These are phyloP conservation scores for Synergus umbraculus DNA, from an alignment of 2,888 invertebrate genomes.

Conservation along the genomic window DNA sequence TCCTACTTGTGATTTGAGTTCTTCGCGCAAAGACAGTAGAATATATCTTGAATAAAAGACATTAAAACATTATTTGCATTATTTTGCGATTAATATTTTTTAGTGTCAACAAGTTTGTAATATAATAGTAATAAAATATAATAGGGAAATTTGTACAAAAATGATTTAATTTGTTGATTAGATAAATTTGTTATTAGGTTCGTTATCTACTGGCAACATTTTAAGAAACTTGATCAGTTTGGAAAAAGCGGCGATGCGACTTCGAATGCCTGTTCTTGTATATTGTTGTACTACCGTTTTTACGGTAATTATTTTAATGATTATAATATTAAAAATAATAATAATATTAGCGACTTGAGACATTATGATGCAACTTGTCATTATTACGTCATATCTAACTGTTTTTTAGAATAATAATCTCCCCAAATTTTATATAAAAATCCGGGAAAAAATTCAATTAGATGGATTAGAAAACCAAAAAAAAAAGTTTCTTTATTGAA, in stretches of 20 bases:
- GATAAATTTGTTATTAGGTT: constrained; percentile 1
- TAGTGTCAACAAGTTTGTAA: background rate
- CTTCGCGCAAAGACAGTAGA: background rate
- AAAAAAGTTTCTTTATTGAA: too few relatives aligned
- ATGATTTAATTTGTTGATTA: background rate
- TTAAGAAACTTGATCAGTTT: background rate
- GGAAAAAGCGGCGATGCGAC: constrained; percentile 15
- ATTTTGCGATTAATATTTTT: background rate
- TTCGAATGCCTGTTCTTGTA: constrained; percentile 15
- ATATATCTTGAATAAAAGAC: too few relatives aligned
- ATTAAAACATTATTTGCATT: too few relatives aligned
- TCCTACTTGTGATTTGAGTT: background rate
- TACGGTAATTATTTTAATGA: background rate
- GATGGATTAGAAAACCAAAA: too few relatives aligned
- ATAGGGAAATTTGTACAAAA: background rate
- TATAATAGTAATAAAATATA: background rate
- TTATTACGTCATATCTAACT: background rate
- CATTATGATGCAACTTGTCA: background rate
- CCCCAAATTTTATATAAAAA: background rate
- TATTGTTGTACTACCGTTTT: constrained; percentile 2
- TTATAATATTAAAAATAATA: background rate
- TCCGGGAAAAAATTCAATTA: too few relatives aligned
- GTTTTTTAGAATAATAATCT: background rate
- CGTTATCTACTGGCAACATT: background rate
- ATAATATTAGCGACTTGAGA: constrained; percentile 2